Evolutionary conservation across 2,797 vertebrate species (phyloP).

Genomic region (Adelosebastes latens): DNA sequence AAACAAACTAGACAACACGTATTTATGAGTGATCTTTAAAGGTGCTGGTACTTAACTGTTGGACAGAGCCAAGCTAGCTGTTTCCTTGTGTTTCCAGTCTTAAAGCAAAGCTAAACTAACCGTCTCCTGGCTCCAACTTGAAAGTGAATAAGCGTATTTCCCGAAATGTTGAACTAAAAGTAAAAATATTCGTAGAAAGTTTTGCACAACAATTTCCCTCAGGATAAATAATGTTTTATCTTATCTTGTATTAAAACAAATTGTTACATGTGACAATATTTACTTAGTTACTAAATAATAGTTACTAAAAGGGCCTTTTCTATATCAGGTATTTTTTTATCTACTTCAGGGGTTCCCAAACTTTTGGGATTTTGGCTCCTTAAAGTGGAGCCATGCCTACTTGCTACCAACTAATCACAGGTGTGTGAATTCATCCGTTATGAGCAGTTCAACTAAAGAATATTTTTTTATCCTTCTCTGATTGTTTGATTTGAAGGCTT

Average conservation of each 20-base stretch:
- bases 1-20: neutral
- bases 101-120: neutral
- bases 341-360: neutral
- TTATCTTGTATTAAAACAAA: too few species aligned
- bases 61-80: too few species aligned
- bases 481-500: neutral
- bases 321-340: neutral
- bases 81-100: neutral
- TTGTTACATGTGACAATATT: neutral
- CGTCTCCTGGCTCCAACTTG: neutral
- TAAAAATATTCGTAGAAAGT: neutral
- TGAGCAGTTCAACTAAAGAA: neutral
- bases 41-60: neutral
- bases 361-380: neutral
- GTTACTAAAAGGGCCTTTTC: neutral
- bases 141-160: neutral
- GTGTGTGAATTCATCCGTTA: neutral
- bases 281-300: too few species aligned
- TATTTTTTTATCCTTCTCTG: neutral
- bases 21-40: neutral
- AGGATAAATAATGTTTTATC: neutral
- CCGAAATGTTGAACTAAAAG: neutral
- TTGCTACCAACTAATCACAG: neutral
- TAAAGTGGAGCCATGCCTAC: neutral
- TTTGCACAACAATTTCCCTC: neutral